Base-by-base conservation (phyloP, 2,888 invertebrate species). In the Acronicta alni region DNA sequence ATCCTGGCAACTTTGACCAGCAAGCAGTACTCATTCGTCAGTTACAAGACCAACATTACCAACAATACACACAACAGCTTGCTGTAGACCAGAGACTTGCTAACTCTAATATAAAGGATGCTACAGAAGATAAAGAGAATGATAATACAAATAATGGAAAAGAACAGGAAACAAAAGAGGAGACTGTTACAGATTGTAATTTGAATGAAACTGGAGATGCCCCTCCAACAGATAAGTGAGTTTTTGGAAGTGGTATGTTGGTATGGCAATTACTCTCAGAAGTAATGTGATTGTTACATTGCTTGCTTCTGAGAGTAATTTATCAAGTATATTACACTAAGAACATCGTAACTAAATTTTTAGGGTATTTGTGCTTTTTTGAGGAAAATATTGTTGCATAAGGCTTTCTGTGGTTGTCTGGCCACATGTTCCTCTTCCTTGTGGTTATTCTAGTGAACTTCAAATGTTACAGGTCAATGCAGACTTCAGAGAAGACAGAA, bases 1-100 rank as follows among this genome's bases (percentile, higher is more conserved):
- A 96, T 83, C 97, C 97, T 0, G 97, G 96, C 2, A 97, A 97
- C 87, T 97, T 96, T 1, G 97, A 97, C 77, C 97, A 99, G 95
- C 99, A 99, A 95, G 98, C 98, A 0, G 96, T 98, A 41, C 95
- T 99, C 23, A 98, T 99, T 58, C 95, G 97, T 56, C 99, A 99
- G 86, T 93, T 99, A 44, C 99, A 99, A 91, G 99, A 99, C 79
- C 99, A 99, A 84, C 99, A 99, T 90, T 99, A 99, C 88, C 98
- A 99, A 86, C 99, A 99, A 85, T 99, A 99, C 89, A 99, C 99
- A 96, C 98, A 99, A 81, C 99, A 99, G 88, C 93, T 99, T 38
- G 97, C 96, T 0, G 93, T 95, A 1, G 92, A 93, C 62, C 86
- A 92, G 57, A 75, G 92, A 63, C 83, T 93, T 20, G 90, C 92